Base-by-base conservation (phyloP, 2,888 invertebrate genomes). In the Zele albiditarsus region DNA sequence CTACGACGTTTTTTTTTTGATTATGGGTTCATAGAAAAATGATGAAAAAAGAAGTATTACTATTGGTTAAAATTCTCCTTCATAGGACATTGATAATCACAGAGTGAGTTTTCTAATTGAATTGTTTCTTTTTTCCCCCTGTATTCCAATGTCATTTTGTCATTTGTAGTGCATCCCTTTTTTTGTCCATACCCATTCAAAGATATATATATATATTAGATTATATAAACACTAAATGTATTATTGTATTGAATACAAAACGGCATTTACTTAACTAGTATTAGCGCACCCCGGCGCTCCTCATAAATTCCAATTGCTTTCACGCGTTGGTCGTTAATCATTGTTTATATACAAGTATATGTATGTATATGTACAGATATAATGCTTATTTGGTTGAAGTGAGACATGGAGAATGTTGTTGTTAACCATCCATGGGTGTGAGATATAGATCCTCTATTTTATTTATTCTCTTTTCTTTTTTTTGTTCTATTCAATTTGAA, bases 281-380 rank as follows among this genome's bases (percentile, higher is more conserved):
- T 77, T 79, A 76, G 75, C 76, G 76, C 75, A 78, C 79, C 76
- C 81, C 78, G 76, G 75, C 77, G 77, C 81, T 80, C 79, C 78
- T 81, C 79, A 80, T 80, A 80, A 81, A 81, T 81, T 80, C 78
- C 81, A 80, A 80, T 81, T 77, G 79, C 80, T 81, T 80, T 81
- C 80, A 80, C 79, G 76, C 76, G 75, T 73, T 63, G 73, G 63
- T 77, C 79, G 79, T 81, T 80, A 81, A 81, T 81, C 81, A 81
- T 80, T 79, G 79, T 78, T 78, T 75, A 70, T 70, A 71, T 73
- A 58, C 73, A 71, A 28, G 49, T 60, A 71, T 38, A 6, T 38
- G 12, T 38, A 38, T 38, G 12, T 31, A 6, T 42, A 77, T 57
- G 77, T 79, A 80, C 78, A 78, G 79, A 80, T 79, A 79, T 79